Evolutionary conservation across 2,797 vertebrate genomes (phyloP), one percentile per base, ranked within the genome.

Genomic region (Myripristis jacobus): DNA sequence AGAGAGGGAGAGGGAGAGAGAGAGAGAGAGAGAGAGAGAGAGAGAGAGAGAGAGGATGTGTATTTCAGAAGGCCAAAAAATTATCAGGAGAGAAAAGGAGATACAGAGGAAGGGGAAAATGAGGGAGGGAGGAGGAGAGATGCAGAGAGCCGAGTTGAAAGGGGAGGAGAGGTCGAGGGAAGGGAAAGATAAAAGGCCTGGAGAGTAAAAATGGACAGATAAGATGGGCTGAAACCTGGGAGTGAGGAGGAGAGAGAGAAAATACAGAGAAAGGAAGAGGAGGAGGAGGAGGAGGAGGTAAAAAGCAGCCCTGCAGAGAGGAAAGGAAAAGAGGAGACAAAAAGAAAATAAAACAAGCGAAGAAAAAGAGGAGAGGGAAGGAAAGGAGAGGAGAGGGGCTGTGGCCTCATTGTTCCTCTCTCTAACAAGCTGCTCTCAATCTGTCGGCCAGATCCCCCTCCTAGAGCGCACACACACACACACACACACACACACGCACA

Each of bases 351-450:
- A 24, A 31, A 34, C 19, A 15, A 11, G 9, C 19, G 24, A 21
- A 19, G 48, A 69, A 70, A 43, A 53, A 18, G 31, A 54, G 31
- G 55, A 25, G 44, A 57, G n/a, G 27, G 21, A 48, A 31, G 25
- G 36, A 44, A 54, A 44, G 34, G 21, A 22, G 44, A 47, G 73
- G 80, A 85, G 79, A 84, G 71, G 76, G 83, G 87, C 84, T 86
- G 80, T 77, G 81, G 83, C 80, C 79, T 89, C 91, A 91, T 93
- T 94, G 91, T 93, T 93, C 88, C 81, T 75, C 85, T 83, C 88
- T 88, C 88, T 92, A 94, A 94, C 90, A 88, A 93, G 93, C 88
- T 92, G 92, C 90, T 92, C 91, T 93, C 91, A 94, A 94, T 92
- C 93, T 93, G 89, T 91, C 84, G 84, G 86, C 91, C 90, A 91